Evolutionary conservation across 2,888 invertebrate genomes (phyloP).

Genomic region (Monochamus alternatus): DNA sequence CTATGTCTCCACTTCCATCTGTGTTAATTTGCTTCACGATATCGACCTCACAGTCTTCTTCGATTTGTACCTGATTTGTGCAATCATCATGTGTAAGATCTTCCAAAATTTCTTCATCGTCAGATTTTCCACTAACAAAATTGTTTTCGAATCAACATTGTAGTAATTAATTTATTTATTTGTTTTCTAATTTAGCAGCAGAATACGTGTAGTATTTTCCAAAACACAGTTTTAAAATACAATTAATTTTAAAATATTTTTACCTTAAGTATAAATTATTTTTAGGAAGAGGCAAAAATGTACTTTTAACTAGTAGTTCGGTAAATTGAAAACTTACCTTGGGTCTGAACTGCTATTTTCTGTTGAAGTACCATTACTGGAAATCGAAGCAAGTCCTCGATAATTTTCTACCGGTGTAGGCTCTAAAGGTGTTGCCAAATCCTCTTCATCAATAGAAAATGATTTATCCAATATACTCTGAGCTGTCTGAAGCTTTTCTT

Average conservation of each 20-base stretch:
- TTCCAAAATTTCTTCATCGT: constrained; percentile 45
- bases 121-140: constrained; percentile 42
- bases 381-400: constrained; percentile 43
- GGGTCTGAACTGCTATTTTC: constrained; percentile 46
- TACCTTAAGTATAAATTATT: too few relatives aligned
- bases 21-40: constrained; percentile 1
- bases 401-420: constrained; percentile 53
- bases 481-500: constrained; percentile 43
- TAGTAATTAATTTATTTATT: too few relatives aligned
- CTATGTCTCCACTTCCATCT: not conserved
- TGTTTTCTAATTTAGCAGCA: too few relatives aligned
- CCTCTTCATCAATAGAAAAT: constrained; percentile 63
- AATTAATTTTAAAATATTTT: too few relatives aligned
- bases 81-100: constrained; percentile 33
- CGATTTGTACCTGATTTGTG: constrained; percentile 11
- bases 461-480: constrained; percentile 59
- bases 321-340: constrained; percentile 37
- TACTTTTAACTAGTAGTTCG: constrained; percentile 2
- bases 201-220: too few relatives aligned
- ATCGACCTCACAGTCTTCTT: constrained; percentile 6
- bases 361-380: constrained; percentile 47
- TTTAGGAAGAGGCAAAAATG: not conserved
- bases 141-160: not conserved
- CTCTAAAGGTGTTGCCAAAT: constrained; percentile 58
- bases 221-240: too few relatives aligned